Percentiles rank a stretch among this genome's conserved stretches.
These are phyloP conservation scores for Carcinoscorpius rotundicauda DNA, from an alignment of 1,140 invertebrate species.

Conservation along the genomic window DNA sequence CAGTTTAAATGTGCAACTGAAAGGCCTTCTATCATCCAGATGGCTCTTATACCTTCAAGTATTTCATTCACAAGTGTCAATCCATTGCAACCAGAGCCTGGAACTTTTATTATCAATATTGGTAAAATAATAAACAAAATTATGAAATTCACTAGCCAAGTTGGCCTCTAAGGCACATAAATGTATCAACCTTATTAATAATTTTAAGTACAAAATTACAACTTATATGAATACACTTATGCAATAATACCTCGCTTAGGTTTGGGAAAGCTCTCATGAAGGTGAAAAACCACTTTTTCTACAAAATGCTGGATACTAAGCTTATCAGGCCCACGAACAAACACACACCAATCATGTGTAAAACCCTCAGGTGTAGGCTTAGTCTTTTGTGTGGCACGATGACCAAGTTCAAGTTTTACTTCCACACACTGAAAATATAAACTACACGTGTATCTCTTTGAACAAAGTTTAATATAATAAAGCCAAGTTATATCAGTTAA, in stretches of 20 bases:
- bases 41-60: too few relatives aligned
- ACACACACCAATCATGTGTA: conserved; percentile 97
- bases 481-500: too few relatives aligned
- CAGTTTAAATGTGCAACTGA: background rate
- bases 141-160: too few relatives aligned
- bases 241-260: conserved; percentile 49
- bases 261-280: conserved; percentile 84
- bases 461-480: too few relatives aligned
- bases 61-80: too few relatives aligned
- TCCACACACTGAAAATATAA: conserved; percentile 39
- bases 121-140: too few relatives aligned
- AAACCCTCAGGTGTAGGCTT: conserved; percentile 73
- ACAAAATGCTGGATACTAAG: conserved; percentile 78
- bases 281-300: conserved; percentile 85
- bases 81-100: too few relatives aligned
- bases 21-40: background rate
- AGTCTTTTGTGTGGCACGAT: conserved; percentile 61
- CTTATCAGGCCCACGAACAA: conserved; percentile 72
- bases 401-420: conserved; percentile 83
- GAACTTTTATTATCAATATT: too few relatives aligned
- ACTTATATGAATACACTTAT: background rate
- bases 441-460: background rate
- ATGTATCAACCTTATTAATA: background rate
- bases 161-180: background rate
- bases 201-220: background rate